phyloP scores from a whole-genome alignment of 2,888 invertebrate genomes.

The Trachelus troglodyta region DNA sequence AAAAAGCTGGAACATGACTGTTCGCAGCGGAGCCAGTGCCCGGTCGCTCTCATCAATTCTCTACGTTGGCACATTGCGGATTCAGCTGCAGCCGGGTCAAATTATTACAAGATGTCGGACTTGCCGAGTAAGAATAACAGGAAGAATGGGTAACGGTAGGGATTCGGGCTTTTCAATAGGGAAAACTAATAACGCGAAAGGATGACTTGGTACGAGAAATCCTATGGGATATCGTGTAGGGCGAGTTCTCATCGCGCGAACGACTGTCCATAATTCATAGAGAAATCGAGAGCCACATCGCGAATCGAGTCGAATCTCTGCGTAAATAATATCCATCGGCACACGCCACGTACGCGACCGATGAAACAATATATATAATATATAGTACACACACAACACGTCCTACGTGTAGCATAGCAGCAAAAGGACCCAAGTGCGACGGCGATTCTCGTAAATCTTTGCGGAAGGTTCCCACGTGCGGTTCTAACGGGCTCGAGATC shows the following conservation, averaged over 20 bases:
- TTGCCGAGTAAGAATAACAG: slow-evolving; percentile 7
- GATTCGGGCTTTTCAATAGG: slow-evolving; percentile 32
- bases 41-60: neutral
- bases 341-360: neutral
- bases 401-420: neutral
- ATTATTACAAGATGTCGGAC: neutral
- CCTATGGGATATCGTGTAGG: neutral
- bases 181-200: slow-evolving; percentile 35
- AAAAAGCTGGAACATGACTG: slow-evolving; percentile 4
- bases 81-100: neutral
- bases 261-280: neutral
- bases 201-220: neutral
- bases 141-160: slow-evolving; percentile 2
- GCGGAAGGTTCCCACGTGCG: neutral
- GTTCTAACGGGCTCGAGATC: neutral
- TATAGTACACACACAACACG: neutral
- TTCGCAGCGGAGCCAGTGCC: neutral
- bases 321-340: slow-evolving; percentile 30
- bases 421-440: neutral
- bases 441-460: neutral
- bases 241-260: neutral
- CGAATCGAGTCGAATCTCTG: slow-evolving; percentile 21
- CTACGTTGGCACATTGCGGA: neutral
- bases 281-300: neutral
- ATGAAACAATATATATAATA: neutral